A percentile compares a stretch with the other conserved stretches of the same genome.
Conservation (phyloP, 2,888 invertebrate species). For the Pyrrhia umbra region DNA sequence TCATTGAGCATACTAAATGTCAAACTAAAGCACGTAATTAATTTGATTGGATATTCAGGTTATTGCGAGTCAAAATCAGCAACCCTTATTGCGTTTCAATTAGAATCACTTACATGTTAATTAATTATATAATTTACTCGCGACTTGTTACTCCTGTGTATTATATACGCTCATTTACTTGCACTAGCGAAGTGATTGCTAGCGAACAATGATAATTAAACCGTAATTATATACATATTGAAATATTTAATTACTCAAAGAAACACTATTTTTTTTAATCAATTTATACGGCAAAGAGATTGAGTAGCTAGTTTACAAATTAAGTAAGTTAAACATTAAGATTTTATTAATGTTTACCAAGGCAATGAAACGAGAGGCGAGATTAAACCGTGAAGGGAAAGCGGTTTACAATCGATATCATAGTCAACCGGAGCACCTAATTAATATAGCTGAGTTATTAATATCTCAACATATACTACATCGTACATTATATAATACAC, state of each 20-base stretch:
- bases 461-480: slow-evolving; percentile 9
- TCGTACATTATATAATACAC: not conserved
- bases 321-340: slow-evolving; percentile 1
- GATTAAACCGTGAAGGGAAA: slow-evolving; percentile 34
- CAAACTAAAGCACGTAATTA: slow-evolving; percentile 46
- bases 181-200: too few relatives aligned
- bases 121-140: slow-evolving; percentile 31
- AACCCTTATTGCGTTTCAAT: slow-evolving; percentile 29
- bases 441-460: slow-evolving; percentile 20
- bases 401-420: slow-evolving; percentile 18
- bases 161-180: not conserved
- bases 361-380: slow-evolving; percentile 28
- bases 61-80: slow-evolving; percentile 43
- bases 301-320: slow-evolving; percentile 9
- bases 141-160: slow-evolving; percentile 15
- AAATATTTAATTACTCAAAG: too few relatives aligned
- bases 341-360: slow-evolving; percentile 32
- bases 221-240: too few relatives aligned
- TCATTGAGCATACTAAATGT: slow-evolving; percentile 14
- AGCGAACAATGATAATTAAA: too few relatives aligned
- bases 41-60: slow-evolving; percentile 46
- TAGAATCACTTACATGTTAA: slow-evolving; percentile 31
- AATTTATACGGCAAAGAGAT: slow-evolving; percentile 15
- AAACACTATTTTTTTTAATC: too few relatives aligned
- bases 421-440: slow-evolving; percentile 6